These are phyloP conservation scores for Corvus moneduloides DNA, from an alignment of 2,113 vertebrate species.

Conservation along the genomic window DNA sequence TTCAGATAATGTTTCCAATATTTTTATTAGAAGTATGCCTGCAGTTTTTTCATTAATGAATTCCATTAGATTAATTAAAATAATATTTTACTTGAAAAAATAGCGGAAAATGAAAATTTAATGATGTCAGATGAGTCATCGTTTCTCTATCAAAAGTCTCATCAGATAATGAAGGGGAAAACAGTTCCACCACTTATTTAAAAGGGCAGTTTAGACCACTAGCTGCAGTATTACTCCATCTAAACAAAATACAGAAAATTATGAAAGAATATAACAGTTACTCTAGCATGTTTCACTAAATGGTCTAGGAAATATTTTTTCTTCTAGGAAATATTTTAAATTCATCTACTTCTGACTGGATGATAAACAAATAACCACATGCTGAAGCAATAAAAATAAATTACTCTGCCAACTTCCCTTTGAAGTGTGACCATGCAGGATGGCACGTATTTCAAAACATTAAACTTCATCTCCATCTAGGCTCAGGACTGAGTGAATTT, in stretches of 20 bases:
- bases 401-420: background rate
- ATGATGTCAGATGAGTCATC: slow-evolving; percentile 8
- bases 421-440: background rate
- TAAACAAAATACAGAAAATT: background rate
- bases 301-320: background rate
- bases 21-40: background rate
- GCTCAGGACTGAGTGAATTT: background rate
- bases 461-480: background rate
- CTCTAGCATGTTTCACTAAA: background rate
- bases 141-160: background rate
- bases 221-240: background rate
- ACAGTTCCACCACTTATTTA: background rate
- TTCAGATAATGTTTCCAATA: background rate
- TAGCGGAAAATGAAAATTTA: background rate
- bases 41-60: background rate
- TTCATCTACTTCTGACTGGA: background rate
- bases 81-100: background rate
- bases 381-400: background rate
- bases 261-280: background rate
- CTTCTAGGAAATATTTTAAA: background rate
- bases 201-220: background rate
- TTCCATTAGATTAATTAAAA: slow-evolving; percentile 12
- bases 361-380: background rate
- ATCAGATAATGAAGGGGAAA: background rate
- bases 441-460: background rate